Base-by-base conservation (phyloP, 2,888 invertebrate species). In the Erebia epiphron region DNA sequence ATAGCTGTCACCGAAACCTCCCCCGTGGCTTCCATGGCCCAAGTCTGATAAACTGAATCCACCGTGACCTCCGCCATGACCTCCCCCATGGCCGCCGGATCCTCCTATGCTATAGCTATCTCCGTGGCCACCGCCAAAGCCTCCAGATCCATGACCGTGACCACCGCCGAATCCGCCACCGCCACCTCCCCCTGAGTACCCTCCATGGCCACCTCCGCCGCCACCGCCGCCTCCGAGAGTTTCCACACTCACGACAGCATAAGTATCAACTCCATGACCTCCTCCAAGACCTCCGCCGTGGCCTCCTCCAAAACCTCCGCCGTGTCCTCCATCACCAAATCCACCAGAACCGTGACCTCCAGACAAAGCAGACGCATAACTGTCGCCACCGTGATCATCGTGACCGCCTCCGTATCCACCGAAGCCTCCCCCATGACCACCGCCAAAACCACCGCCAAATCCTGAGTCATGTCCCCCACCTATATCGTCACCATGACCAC, bases 1-100 rank as follows among this genome's bases (percentile, higher is more conserved):
- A 80, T 90, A 93, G 75, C 89, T 93, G 76, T 90, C 94, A 71
- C 88, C 90, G 11, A 76, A 76, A 56, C 67, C 75, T 41, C 80
- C 79, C 2, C 83, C 80, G 65, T 79, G 79, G 21, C 82, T 79
- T 2, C 84, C 80, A 41, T 80, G 76, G 5, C 70, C 49, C 16
- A 66, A 21, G 60, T 69, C 69, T 18, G 69, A 49, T 43, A 69
- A 21, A 58, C 73, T 69, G 74, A 79, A 69, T 13, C 79, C 79
- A 35, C 71, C 71, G 75, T 79, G 63, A 75, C 82, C 49, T 50
- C 65, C 68, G 1, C 78, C 77, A 10, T 71, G 68, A 21, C 79
- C 73, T 18, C 76, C 79, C 9, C 46, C 62, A 49, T 56, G 56
- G 13, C 56, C 56, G 3, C 56, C 56, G 21, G 21, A 65, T 8